Evolutionary conservation across 2,797 vertebrate genomes (phyloP), one percentile per base, ranked within the genome.

Genomic region (Steatocranus sp.): DNA sequence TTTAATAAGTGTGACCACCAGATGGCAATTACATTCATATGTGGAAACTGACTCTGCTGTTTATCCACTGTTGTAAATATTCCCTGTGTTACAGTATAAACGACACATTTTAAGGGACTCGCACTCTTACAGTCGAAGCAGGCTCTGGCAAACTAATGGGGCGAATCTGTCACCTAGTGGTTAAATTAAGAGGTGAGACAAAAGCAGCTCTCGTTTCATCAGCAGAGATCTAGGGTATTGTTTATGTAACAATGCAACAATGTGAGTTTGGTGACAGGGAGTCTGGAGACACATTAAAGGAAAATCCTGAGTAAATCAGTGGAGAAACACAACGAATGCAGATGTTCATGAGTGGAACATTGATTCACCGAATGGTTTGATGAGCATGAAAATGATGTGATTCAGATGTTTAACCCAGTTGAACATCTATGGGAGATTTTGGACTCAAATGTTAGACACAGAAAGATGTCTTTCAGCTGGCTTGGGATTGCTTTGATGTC

Each of bases 101-200:
- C 18, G 46, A 18, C 38, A 79, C 63, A 54, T 73, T 83, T 53
- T 23, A 27, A 27, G 53, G 12, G 34, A 8, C 12, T 66, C 3
- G 7, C 41, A n/a, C 7, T 73, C 68, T 61, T 70, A 15, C 17
- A 43, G 46, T 63, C 1, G 66, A 76, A 32, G 3, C 4, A 70
- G 53, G 9, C 18, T 75, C 4, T 56, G 50, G 25, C n/a, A 38
- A 38, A 23, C 61, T 5, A 32, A 66, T 41, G 61, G 46, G 63
- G 23, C 20, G 5, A 84, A 86, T 78, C 84, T 90, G 89, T 80
- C 89, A 87, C 58, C 88, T 91, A 85, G 87, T 87, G 91, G 89
- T 80, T 20, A 20, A 36, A 48, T 27, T 14, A 78, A 12, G 48
- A 53, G 80, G 34, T 38, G 53, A 82, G 34, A 25, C 7, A 75